phyloP scores from a whole-genome alignment of 2,888 invertebrate species.

The Standfussiana lucernea region DNA sequence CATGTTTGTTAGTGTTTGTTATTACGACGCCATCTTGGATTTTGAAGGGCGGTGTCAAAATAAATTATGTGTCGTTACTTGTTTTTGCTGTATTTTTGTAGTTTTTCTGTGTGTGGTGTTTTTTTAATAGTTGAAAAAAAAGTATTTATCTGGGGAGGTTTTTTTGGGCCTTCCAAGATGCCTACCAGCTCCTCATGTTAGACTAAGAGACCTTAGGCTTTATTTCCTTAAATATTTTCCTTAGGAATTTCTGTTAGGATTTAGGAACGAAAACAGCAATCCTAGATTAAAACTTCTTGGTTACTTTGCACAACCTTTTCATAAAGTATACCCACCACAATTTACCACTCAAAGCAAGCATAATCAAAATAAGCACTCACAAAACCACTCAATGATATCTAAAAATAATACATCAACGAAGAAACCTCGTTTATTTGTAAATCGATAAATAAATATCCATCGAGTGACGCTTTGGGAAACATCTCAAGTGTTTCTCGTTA shows the following conservation, averaged over 20 bases:
- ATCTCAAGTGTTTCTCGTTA: constrained; percentile 78
- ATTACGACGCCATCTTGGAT: constrained; percentile 35
- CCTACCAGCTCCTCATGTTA: neutral
- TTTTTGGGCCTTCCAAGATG: neutral
- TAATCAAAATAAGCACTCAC: constrained; percentile 39
- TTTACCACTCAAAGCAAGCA: constrained; percentile 1
- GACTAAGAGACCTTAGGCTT: neutral
- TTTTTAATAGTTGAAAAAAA: neutral
- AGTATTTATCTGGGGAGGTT: neutral
- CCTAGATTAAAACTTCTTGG: neutral
- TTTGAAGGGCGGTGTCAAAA: constrained; percentile 35
- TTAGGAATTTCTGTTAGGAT: neutral
- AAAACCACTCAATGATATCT: constrained; percentile 28
- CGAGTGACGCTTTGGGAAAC: constrained; percentile 56
- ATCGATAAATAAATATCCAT: constrained; percentile 65
- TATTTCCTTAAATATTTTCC: neutral
- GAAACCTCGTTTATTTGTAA: constrained; percentile 60
- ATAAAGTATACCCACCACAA: neutral
- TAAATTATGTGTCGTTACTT: constrained; percentile 19
- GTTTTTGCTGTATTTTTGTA: constrained; percentile 26
- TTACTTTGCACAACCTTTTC: neutral
- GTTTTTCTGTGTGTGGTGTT: neutral
- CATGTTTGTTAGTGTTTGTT: constrained; percentile 43
- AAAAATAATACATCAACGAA: constrained; percentile 45
- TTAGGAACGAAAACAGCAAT: neutral